Base-by-base conservation (phyloP, 2,797 vertebrate species). In the Eupleurogrammus muticus region DNA sequence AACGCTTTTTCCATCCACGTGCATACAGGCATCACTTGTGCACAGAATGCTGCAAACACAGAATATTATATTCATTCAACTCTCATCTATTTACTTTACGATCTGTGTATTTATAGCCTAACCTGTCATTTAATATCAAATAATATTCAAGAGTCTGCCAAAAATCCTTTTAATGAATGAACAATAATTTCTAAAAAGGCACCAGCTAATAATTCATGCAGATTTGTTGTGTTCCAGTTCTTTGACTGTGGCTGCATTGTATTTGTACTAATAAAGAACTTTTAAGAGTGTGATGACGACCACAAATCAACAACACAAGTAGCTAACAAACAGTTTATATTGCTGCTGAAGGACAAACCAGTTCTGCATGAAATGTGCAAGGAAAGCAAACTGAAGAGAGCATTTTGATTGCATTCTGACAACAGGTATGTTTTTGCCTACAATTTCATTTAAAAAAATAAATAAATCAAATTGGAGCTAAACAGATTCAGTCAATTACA, bases 191-290 rank as follows among this genome's bases (percentile, higher is more conserved):
- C 21, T 46, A 7, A 69, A n/a, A 66, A 16, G 36, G 54, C 34
- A 55, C 21, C 3, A 34, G 10, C 53, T 11, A 61, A 57, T 66
- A 38, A 59, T 69, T 73, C 17, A 21, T 23, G 46, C 28, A 59
- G 40, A 66, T 44, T n/a, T 21, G 16, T 46, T 72, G 11, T 69
- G n/a, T 52, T 61, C 24, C 36, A 74, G 35, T 59, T 66, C 49
- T 59, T 4, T 47, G 47, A 64, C 28, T 68, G 23, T 65, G 56
- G 47, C 24, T 71, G 20, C 35, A 49, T 36, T 76, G 59, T 72
- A 53, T 86, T 81, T 82, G 54, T 80, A 76, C 51, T 51, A 84
- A 83, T 81, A 88, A 83, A 84, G 52, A 49, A 44, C 65, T 65
- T 59, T 44, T 49, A 36, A 66, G 20, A 66, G 48, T 46, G n/a